These are phyloP conservation scores for Gymnothorax javanicus DNA, from an alignment of 2,797 vertebrate species.

Conservation along the genomic window DNA sequence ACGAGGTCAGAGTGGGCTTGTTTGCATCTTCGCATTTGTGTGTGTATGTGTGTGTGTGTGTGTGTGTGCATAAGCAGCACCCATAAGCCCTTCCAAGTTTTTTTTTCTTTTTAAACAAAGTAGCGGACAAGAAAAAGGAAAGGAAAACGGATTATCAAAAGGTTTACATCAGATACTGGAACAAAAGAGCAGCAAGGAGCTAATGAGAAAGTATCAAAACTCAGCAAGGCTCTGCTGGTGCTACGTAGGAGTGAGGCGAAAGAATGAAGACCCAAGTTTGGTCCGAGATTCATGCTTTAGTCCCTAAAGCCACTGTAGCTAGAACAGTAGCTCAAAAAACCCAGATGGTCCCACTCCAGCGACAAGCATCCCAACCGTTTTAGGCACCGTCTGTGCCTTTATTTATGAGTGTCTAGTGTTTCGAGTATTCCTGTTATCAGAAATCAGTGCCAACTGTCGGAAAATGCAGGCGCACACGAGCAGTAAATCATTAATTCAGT, in stretches of 20 bases:
- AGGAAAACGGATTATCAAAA: background rate
- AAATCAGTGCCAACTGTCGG: no score
- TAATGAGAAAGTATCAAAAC: background rate
- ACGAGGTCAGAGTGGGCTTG: background rate
- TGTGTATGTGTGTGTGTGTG: background rate
- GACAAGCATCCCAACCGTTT: no score
- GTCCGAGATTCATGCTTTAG: background rate
- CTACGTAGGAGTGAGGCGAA: background rate
- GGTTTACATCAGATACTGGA: background rate
- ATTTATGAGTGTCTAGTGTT: no score
- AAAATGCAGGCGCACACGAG: no score
- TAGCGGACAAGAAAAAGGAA: no score
- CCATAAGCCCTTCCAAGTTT: no score
- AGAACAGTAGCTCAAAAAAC: background rate
- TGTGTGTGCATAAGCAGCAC: background rate
- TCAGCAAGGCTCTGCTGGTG: background rate
- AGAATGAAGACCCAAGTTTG: background rate
- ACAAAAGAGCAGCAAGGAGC: background rate
- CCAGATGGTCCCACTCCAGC: background rate
- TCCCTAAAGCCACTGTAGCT: background rate
- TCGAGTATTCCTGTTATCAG: no score
- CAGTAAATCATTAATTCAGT: no score
- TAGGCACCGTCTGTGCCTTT: no score
- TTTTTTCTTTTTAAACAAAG: no score
- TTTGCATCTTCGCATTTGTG: background rate